These are phyloP conservation scores for Polydrusus tereticollis DNA, from an alignment of 2,888 invertebrate species.

Conservation along the genomic window DNA sequence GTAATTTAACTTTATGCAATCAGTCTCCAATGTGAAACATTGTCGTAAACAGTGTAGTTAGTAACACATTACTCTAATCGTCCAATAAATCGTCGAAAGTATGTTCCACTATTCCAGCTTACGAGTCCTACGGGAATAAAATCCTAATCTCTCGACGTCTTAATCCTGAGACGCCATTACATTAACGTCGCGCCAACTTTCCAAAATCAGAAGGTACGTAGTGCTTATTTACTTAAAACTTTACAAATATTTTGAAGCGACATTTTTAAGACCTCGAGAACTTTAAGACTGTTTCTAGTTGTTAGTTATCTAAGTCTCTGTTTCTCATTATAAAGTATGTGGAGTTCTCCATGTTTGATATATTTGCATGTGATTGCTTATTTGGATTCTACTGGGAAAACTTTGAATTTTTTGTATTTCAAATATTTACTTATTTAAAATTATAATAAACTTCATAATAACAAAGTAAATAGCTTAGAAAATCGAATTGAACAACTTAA, in stretches of 20 bases:
- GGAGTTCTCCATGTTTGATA: too few relatives aligned
- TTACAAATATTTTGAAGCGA: not conserved
- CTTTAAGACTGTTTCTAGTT: too few relatives aligned
- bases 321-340: too few relatives aligned
- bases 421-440: too few relatives aligned
- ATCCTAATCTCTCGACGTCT: constrained; percentile 9
- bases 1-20: not conserved
- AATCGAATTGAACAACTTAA: too few relatives aligned
- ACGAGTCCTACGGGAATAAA: constrained; percentile 24
- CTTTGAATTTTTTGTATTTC: too few relatives aligned
- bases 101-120: constrained; percentile 25
- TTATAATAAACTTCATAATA: too few relatives aligned
- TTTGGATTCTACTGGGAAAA: too few relatives aligned
- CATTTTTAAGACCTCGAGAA: not conserved
- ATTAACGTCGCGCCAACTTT: constrained; percentile 7
- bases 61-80: constrained; percentile 22
- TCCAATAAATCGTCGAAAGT: constrained; percentile 26
- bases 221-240: constrained; percentile 11
- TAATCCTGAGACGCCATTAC: constrained; percentile 12
- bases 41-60: constrained; percentile 3
- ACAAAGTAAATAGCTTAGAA: too few relatives aligned
- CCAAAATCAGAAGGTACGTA: constrained; percentile 1
- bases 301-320: too few relatives aligned
- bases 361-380: too few relatives aligned
- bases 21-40: not conserved